Base-by-base conservation (phyloP, 2,797 vertebrate genomes). In the Knipowitschia caucasica region DNA sequence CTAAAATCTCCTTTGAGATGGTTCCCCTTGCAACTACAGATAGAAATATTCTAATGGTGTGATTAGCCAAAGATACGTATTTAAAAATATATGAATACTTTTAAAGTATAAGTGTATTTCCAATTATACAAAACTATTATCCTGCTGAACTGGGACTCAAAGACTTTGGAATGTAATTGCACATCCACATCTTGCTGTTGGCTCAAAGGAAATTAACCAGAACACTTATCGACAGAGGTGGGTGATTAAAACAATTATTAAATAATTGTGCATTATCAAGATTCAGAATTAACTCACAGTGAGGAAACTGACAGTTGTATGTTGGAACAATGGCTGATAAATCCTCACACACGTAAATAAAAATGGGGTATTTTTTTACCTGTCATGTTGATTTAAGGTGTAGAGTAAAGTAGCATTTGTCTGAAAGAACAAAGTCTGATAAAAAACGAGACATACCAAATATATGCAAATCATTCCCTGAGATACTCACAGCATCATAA, bases 371-470 rank as follows among this genome's bases (percentile, higher is more conserved):
- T 3, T 24, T 59, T 20, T 53, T 75, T 78, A 98, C 96, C 95
- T 93, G 12, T 91, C 89, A 4, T 99, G 96, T 51, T 92, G 92
- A 64, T 85, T 93, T 79, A 99, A 82, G 2, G 82, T 93, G 69
- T 94, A 86, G 66, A 98, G 92, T 63, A 89, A 83, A 65, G 70
- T 80, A 25, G 91, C 93, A 59, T 89, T 89, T 31, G 75, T 90
- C 96, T 98, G 85, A 3, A 54, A 31, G 75, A 53, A 29, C 12
- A 38, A 27, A 49, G 40, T 1, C 18, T 23, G 64, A 21, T 2
- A 2, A 17, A n/a, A 29, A 3, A 2, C 50, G 15, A 61, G 27
- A 21, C 25, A 9, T 30, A 15, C 20, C 30, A 12, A 14, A 38
- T 5, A 14, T 39, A 25, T n/a, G 15, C 11, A 18, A 18, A 17